phyloP scores from a whole-genome alignment of 2,113 vertebrate species.

The Anser brachyrhynchus region DNA sequence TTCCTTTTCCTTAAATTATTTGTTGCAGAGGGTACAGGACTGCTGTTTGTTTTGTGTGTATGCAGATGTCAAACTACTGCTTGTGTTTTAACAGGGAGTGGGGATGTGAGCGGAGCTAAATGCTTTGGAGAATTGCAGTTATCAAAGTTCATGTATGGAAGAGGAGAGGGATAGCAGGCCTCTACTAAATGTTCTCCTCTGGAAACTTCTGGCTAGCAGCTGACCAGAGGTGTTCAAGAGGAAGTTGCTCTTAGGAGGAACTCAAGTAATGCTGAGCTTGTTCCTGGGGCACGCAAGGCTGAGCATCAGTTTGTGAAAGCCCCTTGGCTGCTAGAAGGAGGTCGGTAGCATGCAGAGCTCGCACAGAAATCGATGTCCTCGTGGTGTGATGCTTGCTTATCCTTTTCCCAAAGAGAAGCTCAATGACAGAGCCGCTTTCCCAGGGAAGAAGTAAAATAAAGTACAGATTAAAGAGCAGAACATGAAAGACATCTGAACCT shows the following conservation, averaged over 20 bases:
- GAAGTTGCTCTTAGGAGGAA: background rate
- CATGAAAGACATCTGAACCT: constrained; percentile 63
- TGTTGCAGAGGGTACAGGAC: accelerated
- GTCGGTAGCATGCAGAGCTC: background rate
- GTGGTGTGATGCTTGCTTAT: background rate
- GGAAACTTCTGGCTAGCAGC: background rate
- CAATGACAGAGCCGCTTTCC: constrained; percentile 27
- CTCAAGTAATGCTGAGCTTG: accelerated
- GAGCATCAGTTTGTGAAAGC: background rate
- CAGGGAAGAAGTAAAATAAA: constrained; percentile 52
- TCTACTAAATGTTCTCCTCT: accelerated
- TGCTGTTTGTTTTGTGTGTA: background rate
- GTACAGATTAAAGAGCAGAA: constrained; percentile 59
- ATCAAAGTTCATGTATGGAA: accelerated
- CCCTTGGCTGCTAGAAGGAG: background rate
- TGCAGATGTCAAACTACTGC: accelerated
- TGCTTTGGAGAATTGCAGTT: background rate
- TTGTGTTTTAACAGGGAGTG: background rate
- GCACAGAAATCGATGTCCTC: background rate
- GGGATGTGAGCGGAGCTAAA: background rate
- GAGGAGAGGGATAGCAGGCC: background rate
- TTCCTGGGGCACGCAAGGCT: background rate
- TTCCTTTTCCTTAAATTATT: accelerated
- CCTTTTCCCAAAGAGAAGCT: background rate
- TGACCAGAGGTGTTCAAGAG: background rate